Base-by-base conservation (phyloP, 2,888 invertebrate species). In the Synergus gifuensis region DNA sequence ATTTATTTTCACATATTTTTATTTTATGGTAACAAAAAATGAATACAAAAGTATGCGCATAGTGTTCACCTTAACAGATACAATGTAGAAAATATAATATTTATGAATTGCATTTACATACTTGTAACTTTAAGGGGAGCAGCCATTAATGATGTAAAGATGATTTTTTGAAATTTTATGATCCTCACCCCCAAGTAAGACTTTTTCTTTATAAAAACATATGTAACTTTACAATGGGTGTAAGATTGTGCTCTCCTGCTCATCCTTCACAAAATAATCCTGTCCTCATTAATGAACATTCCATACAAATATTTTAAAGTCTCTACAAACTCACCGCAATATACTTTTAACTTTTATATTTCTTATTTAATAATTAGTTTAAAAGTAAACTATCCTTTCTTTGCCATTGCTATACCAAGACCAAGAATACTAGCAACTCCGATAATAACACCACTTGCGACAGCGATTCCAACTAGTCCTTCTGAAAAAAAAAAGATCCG, bases 401-500 rank as follows among this genome's bases (percentile, higher is more conserved):
- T 94, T 44, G 95, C 94, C 87, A 98, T 93, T 77, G 97, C 97
- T 85, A 98, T 94, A 81, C 97, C 98, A 36, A 98, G 94, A 62
- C 97, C 97, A 36, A 98, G 94, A 77, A 97, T 94, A 78, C 97
- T 96, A 77, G 97, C 97, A 77, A 97, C 92, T 12, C 97, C 97
- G 63, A 98, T 93, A 80, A 97, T 96, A n/a, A 96, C 97, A 84
- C 97, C 97, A 84, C 98, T 97, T 76, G 97, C 97, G 81, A 98
- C 95, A 40, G 98, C 98, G 92, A 98, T 97, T 69, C 98, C 98
- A 85, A 96, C 94, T 78, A 97, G 93, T 16, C 98, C 97, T 91
- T 98, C 98, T 94, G 93, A 18, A 93, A 93, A 87, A 84, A 82
- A 86, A 85, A 85, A 40, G 1, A 18, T 28, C 1, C 18, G 7